These are phyloP conservation scores for Phoenicopterus ruber DNA, from an alignment of 2,113 vertebrate species.

Conservation along the genomic window DNA sequence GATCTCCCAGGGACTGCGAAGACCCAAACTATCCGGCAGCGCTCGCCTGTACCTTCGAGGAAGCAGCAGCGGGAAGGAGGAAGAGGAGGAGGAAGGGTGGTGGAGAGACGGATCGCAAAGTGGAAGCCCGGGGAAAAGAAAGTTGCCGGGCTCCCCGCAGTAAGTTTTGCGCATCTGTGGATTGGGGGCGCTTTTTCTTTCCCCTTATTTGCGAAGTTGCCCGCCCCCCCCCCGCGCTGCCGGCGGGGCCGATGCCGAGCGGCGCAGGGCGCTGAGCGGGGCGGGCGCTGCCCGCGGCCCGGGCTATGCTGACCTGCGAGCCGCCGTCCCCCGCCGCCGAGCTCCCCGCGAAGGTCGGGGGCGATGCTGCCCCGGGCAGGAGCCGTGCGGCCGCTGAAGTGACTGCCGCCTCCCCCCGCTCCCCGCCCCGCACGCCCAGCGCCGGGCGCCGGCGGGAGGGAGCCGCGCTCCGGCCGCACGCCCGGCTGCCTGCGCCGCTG, in stretches of 20 bases:
- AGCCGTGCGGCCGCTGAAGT: background rate
- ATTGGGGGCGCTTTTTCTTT: background rate
- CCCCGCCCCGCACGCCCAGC: background rate
- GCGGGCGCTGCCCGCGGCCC: background rate
- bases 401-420: background rate
- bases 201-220: background rate
- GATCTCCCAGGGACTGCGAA: background rate
- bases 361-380: background rate
- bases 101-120: background rate
- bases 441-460: background rate
- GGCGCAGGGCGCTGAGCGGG: background rate
- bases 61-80: background rate
- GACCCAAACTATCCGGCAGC: background rate
- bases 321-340: background rate
- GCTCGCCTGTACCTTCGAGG: background rate
- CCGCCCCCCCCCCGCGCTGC: background rate
- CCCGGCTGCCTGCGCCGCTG: background rate
- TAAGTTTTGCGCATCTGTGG: background rate
- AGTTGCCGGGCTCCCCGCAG: constrained; percentile 35
- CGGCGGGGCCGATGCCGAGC: background rate
- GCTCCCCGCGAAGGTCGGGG: background rate
- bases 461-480: background rate
- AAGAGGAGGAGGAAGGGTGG: background rate
- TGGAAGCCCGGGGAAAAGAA: background rate
- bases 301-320: background rate